Evolutionary conservation across 92 coral and sea anemone species (phyloP).

Genomic region (Paragorgia papillata): DNA sequence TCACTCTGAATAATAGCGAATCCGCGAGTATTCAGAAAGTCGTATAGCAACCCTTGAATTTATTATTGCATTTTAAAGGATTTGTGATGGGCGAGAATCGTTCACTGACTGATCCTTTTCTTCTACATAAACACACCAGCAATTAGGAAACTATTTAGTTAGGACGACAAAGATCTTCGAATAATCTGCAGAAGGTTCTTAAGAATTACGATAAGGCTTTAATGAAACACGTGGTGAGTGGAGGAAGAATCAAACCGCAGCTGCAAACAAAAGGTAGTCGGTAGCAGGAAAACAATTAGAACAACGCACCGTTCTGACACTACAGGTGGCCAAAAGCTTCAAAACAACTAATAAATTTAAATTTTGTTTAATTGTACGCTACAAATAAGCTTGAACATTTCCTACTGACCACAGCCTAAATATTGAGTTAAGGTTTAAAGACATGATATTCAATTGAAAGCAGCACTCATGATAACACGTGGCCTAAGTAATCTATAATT

Average conservation of each 20-base stretch:
- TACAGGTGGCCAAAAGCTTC: constrained; percentile 94
- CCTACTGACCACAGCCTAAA: background rate
- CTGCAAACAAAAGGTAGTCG: constrained; percentile 86
- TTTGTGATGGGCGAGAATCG: background rate
- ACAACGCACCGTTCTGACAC: constrained; percentile 75
- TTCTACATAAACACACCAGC: background rate
- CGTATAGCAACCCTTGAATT: no score
- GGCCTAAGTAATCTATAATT: constrained; percentile 39
- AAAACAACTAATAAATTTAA: constrained; percentile 77
- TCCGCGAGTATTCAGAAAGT: no score
- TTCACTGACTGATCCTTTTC: background rate
- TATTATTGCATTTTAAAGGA: background rate
- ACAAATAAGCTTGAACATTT: constrained; percentile 64
- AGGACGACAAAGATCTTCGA: constrained; percentile 3
- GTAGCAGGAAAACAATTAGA: constrained; percentile 86
- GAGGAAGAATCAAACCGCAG: constrained; percentile 94
- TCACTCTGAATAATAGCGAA: no score
- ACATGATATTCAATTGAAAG: constrained; percentile 21
- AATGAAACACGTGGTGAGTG: constrained; percentile 76
- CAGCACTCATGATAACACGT: constrained; percentile 34
- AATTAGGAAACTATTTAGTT: constrained; percentile 11
- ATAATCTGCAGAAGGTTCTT: background rate
- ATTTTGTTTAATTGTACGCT: constrained; percentile 88
- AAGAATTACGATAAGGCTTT: constrained; percentile 4
- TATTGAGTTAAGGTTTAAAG: constrained; percentile 22